Conservation (phyloP, 1,140 invertebrate genomes). For the Pseudomyrmex dendroicus region DNA sequence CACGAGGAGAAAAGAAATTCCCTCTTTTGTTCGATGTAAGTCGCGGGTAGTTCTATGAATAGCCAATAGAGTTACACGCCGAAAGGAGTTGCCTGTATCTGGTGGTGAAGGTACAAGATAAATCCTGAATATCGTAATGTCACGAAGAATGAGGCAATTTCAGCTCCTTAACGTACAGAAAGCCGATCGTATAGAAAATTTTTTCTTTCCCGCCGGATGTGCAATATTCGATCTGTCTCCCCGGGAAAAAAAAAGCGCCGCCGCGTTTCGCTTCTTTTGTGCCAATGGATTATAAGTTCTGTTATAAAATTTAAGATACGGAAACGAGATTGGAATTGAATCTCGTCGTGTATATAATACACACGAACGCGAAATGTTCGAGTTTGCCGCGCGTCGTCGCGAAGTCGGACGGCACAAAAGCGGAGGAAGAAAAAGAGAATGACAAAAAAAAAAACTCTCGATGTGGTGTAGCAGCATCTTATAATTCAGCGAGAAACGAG, state of each 20-base stretch:
- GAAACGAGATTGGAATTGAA: too few species aligned
- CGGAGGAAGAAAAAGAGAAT: conserved; percentile 8
- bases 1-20: conserved; percentile 28
- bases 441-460: background rate
- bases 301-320: too few species aligned
- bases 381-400: too few species aligned
- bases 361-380: too few species aligned
- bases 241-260: background rate
- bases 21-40: conserved; percentile 31
- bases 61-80: conserved; percentile 26
- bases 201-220: background rate
- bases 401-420: background rate
- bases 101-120: background rate
- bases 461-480: conserved; percentile 15
- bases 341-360: too few species aligned
- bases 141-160: background rate
- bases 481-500: conserved; percentile 52
- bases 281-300: too few species aligned
- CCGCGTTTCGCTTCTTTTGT: too few species aligned
- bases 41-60: background rate
- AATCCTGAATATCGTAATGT: conserved; percentile 20
- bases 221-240: background rate
- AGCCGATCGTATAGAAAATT: background rate
- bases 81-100: conserved; percentile 7
- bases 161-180: background rate